Conservation (phyloP, 2,888 invertebrate species). For the Hanleya hanleyi region DNA sequence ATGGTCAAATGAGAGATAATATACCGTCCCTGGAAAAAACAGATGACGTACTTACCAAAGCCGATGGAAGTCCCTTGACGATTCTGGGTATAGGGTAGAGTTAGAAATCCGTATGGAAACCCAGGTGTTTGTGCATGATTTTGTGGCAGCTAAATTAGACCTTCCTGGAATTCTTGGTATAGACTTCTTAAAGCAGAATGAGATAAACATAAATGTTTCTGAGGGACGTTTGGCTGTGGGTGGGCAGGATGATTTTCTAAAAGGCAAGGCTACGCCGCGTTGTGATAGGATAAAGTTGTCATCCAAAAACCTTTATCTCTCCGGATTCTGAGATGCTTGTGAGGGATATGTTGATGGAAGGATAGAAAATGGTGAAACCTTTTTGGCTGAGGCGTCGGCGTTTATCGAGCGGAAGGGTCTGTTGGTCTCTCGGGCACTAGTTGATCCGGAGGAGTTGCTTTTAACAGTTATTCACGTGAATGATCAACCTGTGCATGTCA, state of each 20-base stretch:
- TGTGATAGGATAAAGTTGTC: conserved; percentile 18
- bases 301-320: background rate
- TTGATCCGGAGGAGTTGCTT: background rate
- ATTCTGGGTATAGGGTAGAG: conserved; percentile 13
- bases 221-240: conserved; percentile 12
- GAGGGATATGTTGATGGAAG: conserved; percentile 11
- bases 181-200: conserved; percentile 32
- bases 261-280: conserved; percentile 5
- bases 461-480: conserved; percentile 23
- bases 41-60: background rate
- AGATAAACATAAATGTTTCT: conserved; percentile 24
- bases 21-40: background rate
- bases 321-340: conserved; percentile 11
- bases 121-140: conserved; percentile 18
- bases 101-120: conserved; percentile 20
- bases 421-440: conserved; percentile 3
- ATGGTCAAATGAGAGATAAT: background rate
- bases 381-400: conserved; percentile 7
- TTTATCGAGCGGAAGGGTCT: conserved; percentile 12
- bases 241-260: conserved; percentile 18
- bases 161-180: conserved; percentile 27
- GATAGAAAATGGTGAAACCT: background rate
- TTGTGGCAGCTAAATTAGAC: conserved; percentile 30
- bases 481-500: conserved; percentile 11
- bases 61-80: conserved; percentile 19